Base-by-base conservation (phyloP, 2,113 vertebrate species). In the Reinhardtius hippoglossoides region DNA sequence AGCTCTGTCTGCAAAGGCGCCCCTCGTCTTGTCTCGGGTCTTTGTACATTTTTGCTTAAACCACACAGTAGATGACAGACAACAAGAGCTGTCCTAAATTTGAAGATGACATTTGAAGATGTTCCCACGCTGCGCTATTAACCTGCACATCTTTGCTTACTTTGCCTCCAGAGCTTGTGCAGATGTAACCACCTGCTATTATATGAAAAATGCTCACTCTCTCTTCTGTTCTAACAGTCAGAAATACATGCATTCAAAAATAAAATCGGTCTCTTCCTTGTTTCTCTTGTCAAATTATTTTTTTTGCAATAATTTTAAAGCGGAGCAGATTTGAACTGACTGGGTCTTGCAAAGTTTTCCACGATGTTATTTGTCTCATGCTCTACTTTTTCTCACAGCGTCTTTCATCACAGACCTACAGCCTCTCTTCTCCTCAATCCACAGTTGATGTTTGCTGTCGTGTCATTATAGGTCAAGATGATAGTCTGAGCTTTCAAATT, bases 81-180 rank as follows among this genome's bases (percentile, higher is more conserved):
- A 12, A 14, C 4, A 16, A 66, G 2, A 0, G 40, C 3, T 26
- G 27, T 56, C 50, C 60, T 44, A 16, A 14, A n/a, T 2, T 31
- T 13, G 0, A 4, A 63, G 1, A 60, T 13, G 20, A 16, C 14
- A n/a, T 2, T 31, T 13, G 0, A 4, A 63, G 1, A 60, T 13
- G 20, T 16, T 72, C 61, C 57, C 76, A 83, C 18, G 5, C 31
- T 74, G 12, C 12, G 60, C 48, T 48, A 44, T 55, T 3, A 3
- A 90, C 83, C 88, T 87, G 74, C 79, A 86, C 42, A 50, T 55
- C 20, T 12, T 54, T 65, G 35, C 44, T 69, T 6, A 13, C 26
- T 20, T 46, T 3, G 40, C 54, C 46, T 21, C 7, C 6, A 8
- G 27, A 8, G 26, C 10, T 1, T 15, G 18, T 23, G 12, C 63